Evolutionary conservation across 2,888 invertebrate species (phyloP), one percentile per base, ranked within the genome.

Genomic region (Cremastinae sp.): DNA sequence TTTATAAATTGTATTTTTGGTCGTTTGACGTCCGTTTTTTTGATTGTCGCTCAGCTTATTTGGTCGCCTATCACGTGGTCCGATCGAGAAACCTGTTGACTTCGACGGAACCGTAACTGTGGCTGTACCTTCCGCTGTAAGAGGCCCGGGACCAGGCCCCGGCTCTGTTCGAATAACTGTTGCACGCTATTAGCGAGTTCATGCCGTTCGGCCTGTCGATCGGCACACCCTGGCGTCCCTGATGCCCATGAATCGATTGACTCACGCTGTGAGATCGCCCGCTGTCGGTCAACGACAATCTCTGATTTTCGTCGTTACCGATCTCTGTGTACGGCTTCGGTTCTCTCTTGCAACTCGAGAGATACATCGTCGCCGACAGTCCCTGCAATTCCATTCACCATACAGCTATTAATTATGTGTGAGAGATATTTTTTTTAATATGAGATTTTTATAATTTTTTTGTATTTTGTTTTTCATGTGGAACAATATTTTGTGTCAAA

Each of bases 131-230:
- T 0, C 91, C 91, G 74, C 86, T 89, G 80, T 86, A 92, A 53
- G 84, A 87, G 85, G 92, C 89, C 90, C 92, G 86, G 85, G 90
- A 87, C 92, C 93, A 90, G 85, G 91, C 87, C 89, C 92, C 88
- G 87, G 91, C 92, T 77, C 92, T 91, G 89, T 94, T 94, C 87
- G 94, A 94, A 91, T 93, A 95, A 89, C 94, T 94, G 88, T 94
- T 94, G 90, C 94, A 94, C 0, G 94, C 94, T 75, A 95, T 94
- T 74, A 95, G 90, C 72, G 94, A 94, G 90, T 93, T 93, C 93
- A 94, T 94, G 28, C 92, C 94, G 0, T 93, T 93, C 0, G 94
- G 94, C 5, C 94, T 91, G 82, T 94, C 94, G 78, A 94, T 92
- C 78, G 92, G 92, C 83, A 94, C 91, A 22, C 90, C 90, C 79